Evolutionary conservation across 2,888 invertebrate genomes (phyloP).

Genomic region (Acronicta alni): DNA sequence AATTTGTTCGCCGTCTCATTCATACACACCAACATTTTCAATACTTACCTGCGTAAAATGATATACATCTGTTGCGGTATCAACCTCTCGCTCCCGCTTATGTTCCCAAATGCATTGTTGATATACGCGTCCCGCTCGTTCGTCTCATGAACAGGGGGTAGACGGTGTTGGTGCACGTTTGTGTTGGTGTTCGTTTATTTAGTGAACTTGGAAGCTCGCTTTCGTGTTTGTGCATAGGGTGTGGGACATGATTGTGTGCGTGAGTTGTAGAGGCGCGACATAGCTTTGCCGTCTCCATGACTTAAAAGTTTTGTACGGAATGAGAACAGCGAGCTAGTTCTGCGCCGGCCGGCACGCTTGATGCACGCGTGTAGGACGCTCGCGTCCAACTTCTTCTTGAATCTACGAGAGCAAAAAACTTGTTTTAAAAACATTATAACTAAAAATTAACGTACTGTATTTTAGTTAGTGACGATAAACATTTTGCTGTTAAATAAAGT

Average conservation of each 20-base stretch:
- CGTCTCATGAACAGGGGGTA: constrained; percentile 87
- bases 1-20: constrained; percentile 84
- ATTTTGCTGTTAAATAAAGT: constrained; percentile 70
- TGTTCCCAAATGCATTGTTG: constrained; percentile 82
- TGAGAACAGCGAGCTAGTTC: constrained; percentile 84
- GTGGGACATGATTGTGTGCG: constrained; percentile 81
- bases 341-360: constrained; percentile 85
- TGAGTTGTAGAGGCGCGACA: constrained; percentile 89
- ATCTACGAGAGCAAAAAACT: constrained; percentile 79
- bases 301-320: constrained; percentile 88
- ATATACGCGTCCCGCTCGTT: constrained; percentile 82
- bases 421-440: constrained; percentile 68
- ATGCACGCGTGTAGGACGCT: constrained; percentile 73
- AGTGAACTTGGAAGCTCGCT: constrained; percentile 89
- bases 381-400: constrained; percentile 82
- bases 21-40: constrained; percentile 86
- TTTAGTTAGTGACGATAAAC: constrained; percentile 57
- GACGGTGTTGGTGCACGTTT: constrained; percentile 84
- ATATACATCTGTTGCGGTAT: constrained; percentile 88
- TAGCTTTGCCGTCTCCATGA: constrained; percentile 89
- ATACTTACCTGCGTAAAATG: constrained; percentile 89
- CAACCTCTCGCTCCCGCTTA: constrained; percentile 75
- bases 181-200: constrained; percentile 89
- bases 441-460: constrained; percentile 61
- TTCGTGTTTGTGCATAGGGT: constrained; percentile 88